Conservation (phyloP, 2,797 vertebrate genomes). For the Malacoraja senta region DNA sequence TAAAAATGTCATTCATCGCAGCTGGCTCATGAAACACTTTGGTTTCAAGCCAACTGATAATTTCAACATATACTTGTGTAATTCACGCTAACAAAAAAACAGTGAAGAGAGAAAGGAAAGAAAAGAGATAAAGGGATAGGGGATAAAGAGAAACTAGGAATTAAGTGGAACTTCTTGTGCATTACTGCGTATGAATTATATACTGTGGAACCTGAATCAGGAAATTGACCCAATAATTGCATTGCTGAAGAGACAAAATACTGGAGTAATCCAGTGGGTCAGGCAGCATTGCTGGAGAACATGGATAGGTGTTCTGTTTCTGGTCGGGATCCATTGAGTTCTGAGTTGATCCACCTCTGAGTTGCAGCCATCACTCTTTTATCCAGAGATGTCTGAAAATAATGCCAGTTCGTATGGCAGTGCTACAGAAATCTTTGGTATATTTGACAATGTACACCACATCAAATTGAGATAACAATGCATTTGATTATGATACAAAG, state of each 20-base stretch:
- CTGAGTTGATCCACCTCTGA: background rate
- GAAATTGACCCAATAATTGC: background rate
- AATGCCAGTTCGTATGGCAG: background rate
- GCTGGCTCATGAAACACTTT: background rate
- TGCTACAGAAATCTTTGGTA: background rate
- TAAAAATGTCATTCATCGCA: background rate
- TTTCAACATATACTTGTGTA: background rate
- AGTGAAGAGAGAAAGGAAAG: background rate
- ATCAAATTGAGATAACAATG: background rate
- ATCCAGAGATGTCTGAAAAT: background rate
- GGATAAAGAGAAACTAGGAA: background rate
- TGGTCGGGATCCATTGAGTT: no score
- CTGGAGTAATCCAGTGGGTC: no score
- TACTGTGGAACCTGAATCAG: background rate
- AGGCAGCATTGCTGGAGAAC: no score
- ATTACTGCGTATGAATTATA: background rate
- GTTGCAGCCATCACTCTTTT: background rate
- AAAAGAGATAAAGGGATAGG: background rate
- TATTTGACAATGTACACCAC: background rate
- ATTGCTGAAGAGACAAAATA: background rate
- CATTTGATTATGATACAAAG: background rate
- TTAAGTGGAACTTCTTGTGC: background rate
- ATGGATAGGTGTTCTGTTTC: no score
- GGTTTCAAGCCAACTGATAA: background rate
- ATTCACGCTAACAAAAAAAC: background rate